A percentile compares a stretch with the other conserved stretches of the same genome.
These are phyloP conservation scores for Stegastes partitus DNA, from an alignment of 2,113 vertebrate genomes.

Conservation along the genomic window DNA sequence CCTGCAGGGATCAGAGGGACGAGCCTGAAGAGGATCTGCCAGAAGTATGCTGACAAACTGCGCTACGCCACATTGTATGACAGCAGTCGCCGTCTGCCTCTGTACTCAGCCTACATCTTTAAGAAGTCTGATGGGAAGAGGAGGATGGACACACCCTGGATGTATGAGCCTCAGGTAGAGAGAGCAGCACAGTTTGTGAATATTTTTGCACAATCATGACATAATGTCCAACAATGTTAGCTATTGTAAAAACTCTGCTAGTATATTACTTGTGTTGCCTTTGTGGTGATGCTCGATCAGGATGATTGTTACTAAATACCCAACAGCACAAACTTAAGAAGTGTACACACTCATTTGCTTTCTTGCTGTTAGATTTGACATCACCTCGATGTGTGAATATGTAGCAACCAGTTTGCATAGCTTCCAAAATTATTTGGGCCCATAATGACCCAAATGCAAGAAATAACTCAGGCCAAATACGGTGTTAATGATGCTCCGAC, in stretches of 20 bases:
- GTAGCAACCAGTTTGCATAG: background rate
- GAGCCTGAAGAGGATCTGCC: conserved; percentile 74
- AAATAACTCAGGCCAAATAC: conserved; percentile 6
- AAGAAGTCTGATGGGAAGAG: conserved; percentile 81
- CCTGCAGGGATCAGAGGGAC: conserved; percentile 70
- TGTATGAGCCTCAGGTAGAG: conserved; percentile 84
- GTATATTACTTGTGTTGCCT: too few relatives aligned
- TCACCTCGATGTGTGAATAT: fast-evolving
- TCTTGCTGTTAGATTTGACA: too few relatives aligned
- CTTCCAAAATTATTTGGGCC: conserved; percentile 2
- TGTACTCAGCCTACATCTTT: conserved; percentile 84
- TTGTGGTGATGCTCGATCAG: too few relatives aligned
- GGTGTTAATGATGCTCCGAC: fast-evolving
- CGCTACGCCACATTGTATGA: conserved; percentile 82
- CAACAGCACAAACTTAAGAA: too few relatives aligned
- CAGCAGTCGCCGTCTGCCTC: conserved; percentile 59
- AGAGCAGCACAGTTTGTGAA: background rate
- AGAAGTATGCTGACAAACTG: conserved; percentile 72
- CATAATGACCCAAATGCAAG: too few relatives aligned
- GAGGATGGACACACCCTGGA: conserved; percentile 83
- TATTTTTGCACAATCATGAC: background rate
- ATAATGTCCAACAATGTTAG: too few relatives aligned
- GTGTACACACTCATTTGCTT: too few relatives aligned
- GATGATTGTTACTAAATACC: too few relatives aligned
- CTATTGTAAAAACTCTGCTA: too few relatives aligned